These are phyloP conservation scores for Saturnia japonica DNA, from an alignment of 2,888 invertebrate genomes.

Conservation along the genomic window DNA sequence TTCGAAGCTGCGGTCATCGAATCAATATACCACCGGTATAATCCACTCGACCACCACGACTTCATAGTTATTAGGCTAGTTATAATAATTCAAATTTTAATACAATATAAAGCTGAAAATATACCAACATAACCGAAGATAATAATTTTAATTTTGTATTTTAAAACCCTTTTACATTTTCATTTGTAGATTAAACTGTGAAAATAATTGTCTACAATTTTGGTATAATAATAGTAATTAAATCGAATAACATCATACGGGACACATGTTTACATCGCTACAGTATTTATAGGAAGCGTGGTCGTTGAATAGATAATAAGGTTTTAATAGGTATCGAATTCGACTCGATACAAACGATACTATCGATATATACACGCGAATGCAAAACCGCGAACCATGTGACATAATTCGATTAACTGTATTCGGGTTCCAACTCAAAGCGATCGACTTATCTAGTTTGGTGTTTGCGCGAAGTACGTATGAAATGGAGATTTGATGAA, in stretches of 20 bases:
- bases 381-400: conserved; percentile 41
- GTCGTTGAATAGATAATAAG: conserved; percentile 1
- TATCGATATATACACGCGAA: conserved; percentile 27
- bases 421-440: conserved; percentile 51
- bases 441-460: conserved; percentile 56
- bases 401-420: conserved; percentile 57
- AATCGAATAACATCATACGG: neutral
- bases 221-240: conserved; percentile 1
- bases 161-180: neutral
- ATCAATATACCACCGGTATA: no score
- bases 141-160: neutral
- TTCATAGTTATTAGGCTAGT: no score
- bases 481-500: conserved; percentile 39
- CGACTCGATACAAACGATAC: no score
- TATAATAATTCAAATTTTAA: neutral
- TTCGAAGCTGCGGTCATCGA: no score
- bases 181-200: neutral
- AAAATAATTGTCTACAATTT: neutral
- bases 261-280: neutral
- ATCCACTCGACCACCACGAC: no score
- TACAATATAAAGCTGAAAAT: neutral
- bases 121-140: neutral
- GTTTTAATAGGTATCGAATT: neutral
- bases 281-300: neutral
- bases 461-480: conserved; percentile 52